A percentile compares a stretch with the other conserved stretches of the same genome.
Conservation (phyloP, 2,888 invertebrate species). For the Ophioninae sp. region DNA sequence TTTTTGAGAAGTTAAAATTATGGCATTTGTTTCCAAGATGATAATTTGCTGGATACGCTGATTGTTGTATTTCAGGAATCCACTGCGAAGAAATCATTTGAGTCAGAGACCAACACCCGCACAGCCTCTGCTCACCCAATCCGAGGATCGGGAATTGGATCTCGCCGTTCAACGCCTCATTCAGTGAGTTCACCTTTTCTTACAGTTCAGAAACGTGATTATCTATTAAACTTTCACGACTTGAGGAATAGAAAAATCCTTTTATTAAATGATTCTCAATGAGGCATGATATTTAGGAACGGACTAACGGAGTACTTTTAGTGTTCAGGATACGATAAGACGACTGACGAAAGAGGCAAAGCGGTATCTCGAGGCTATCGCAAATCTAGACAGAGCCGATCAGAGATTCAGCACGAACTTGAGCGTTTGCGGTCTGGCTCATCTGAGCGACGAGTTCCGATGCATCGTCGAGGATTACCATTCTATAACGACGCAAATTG, state of each 20-base stretch:
- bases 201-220: not conserved
- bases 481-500: conserved; percentile 79
- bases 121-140: conserved; percentile 73
- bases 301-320: conserved; percentile 59
- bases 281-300: not conserved
- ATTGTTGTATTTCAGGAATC: conserved; percentile 72
- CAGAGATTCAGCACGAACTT: conserved; percentile 79
- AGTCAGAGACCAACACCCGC: conserved; percentile 77
- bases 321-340: conserved; percentile 77
- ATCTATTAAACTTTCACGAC: not conserved
- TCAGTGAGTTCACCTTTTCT: conserved; percentile 69
- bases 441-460: conserved; percentile 79
- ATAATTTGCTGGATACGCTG: not conserved
- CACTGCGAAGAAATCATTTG: conserved; percentile 74
- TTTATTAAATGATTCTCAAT: no score
- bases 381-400: conserved; percentile 77
- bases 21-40: not conserved
- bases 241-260: not conserved
- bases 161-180: conserved; percentile 78
- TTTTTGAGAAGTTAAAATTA: not conserved
- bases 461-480: conserved; percentile 81
- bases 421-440: conserved; percentile 78
- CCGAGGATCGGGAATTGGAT: conserved; percentile 78
- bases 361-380: conserved; percentile 76
- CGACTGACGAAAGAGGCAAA: conserved; percentile 80